Evolutionary conservation across 2,113 vertebrate species (phyloP).

Genomic region (Rhipidura dahli): DNA sequence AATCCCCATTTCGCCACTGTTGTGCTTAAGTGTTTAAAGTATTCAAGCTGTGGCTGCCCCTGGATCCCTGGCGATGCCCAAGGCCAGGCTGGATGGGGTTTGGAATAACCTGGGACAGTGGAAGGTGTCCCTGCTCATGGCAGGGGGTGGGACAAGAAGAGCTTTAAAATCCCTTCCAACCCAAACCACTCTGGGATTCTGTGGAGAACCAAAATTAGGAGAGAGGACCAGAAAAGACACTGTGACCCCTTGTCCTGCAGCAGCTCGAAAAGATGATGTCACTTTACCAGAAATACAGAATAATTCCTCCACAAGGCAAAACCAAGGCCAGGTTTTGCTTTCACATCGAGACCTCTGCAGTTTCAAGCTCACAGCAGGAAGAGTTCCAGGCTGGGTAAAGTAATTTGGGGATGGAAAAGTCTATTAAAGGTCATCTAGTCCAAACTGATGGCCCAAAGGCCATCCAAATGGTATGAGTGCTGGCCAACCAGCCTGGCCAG

Average conservation of each 20-base stretch:
- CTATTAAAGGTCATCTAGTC: background rate
- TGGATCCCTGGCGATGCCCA: background rate
- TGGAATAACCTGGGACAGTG: rapidly evolving
- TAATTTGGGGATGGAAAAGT: background rate
- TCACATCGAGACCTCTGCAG: rapidly evolving
- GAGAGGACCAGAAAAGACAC: background rate
- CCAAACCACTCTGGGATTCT: background rate
- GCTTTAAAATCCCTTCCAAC: background rate
- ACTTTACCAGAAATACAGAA: background rate
- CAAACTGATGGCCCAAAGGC: background rate
- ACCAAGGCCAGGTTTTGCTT: background rate
- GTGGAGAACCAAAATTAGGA: background rate
- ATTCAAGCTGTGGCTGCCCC: background rate
- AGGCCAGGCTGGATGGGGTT: rapidly evolving
- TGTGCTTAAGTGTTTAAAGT: background rate
- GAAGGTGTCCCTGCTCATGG: background rate
- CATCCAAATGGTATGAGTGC: too few relatives aligned
- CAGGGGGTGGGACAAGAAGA: background rate
- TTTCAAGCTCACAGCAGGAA: background rate
- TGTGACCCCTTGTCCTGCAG: background rate
- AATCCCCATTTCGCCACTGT: background rate
- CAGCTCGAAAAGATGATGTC: background rate
- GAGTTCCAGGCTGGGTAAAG: background rate
- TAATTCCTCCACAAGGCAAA: background rate
- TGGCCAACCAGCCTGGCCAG: background rate